phyloP scores from a whole-genome alignment of 1,140 invertebrate species.

The Heliothis subflexa region DNA sequence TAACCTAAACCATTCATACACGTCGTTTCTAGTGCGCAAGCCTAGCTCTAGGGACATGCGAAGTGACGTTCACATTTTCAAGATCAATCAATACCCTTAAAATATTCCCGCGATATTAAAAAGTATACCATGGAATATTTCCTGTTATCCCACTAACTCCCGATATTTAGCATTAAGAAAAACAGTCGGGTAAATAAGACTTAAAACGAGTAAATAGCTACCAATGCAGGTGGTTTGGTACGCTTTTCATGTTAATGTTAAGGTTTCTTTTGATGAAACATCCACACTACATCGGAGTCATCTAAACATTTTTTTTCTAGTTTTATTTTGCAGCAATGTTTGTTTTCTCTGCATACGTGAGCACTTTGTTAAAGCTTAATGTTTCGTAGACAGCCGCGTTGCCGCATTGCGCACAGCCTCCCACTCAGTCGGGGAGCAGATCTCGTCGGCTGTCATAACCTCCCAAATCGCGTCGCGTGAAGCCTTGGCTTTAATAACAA shows the following conservation, averaged over 20 bases:
- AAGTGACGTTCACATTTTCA: constrained; percentile 49
- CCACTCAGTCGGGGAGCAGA: constrained; percentile 79
- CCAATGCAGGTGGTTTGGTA: too few relatives aligned
- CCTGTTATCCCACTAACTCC: background rate
- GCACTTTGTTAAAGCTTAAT: constrained; percentile 56
- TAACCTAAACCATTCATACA: constrained; percentile 35
- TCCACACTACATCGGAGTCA: background rate
- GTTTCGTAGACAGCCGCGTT: constrained; percentile 63
- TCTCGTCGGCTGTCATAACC: constrained; percentile 80
- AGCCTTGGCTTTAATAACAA: constrained; percentile 42
- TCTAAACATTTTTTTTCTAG: background rate
- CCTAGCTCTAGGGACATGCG: constrained; percentile 61
- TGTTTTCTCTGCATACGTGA: constrained; percentile 27
- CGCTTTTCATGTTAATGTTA: too few relatives aligned
- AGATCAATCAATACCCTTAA: constrained; percentile 72
- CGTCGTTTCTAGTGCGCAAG: constrained; percentile 37
- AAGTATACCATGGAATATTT: background rate
- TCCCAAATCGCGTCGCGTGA: constrained; percentile 53
- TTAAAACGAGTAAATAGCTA: too few relatives aligned
- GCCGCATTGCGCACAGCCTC: constrained; percentile 85
- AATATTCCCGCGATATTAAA: constrained; percentile 69
- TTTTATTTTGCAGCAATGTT: background rate
- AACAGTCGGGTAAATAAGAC: too few relatives aligned
- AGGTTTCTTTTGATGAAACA: too few relatives aligned
- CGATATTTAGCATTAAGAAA: too few relatives aligned